Conservation (phyloP, 2,888 invertebrate genomes). For the Campoplex capitator region DNA sequence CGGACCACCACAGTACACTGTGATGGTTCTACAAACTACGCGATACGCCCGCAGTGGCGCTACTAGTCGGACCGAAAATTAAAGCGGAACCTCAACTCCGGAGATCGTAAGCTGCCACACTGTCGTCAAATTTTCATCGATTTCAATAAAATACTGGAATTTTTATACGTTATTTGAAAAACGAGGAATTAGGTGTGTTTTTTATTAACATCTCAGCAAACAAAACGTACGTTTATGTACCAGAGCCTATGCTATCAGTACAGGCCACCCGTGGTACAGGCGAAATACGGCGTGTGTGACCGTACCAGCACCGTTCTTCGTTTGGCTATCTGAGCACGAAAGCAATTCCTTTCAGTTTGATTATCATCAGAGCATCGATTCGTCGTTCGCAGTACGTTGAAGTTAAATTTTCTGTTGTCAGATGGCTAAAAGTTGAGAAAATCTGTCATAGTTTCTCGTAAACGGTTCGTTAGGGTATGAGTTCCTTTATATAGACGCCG, state of each 20-base stretch:
- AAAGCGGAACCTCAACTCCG: too few species aligned
- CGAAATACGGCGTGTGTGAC: too few species aligned
- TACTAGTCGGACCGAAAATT: background rate
- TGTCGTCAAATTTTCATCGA: too few species aligned
- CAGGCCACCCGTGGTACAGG: too few species aligned
- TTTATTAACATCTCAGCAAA: too few species aligned
- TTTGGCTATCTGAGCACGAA: background rate
- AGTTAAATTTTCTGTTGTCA: constrained; percentile 19
- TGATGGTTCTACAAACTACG: background rate
- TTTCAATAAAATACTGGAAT: too few species aligned
- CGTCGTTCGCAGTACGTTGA: background rate
- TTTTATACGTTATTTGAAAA: too few species aligned
- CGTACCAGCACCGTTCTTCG: too few species aligned
- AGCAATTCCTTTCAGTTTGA: background rate
- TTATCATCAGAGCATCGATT: background rate
- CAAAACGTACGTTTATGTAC: too few species aligned
- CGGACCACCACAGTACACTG: background rate
- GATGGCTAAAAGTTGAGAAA: constrained; percentile 52
- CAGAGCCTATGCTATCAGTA: too few species aligned
- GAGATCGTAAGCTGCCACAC: too few species aligned
- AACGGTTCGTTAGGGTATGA: background rate
- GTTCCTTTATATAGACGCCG: constrained; percentile 72
- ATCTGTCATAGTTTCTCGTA: constrained; percentile 69
- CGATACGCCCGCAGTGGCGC: background rate
- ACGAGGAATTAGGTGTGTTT: too few species aligned